Conservation (phyloP, 2,888 invertebrate genomes). For the Lasioglossum zephyrum region DNA sequence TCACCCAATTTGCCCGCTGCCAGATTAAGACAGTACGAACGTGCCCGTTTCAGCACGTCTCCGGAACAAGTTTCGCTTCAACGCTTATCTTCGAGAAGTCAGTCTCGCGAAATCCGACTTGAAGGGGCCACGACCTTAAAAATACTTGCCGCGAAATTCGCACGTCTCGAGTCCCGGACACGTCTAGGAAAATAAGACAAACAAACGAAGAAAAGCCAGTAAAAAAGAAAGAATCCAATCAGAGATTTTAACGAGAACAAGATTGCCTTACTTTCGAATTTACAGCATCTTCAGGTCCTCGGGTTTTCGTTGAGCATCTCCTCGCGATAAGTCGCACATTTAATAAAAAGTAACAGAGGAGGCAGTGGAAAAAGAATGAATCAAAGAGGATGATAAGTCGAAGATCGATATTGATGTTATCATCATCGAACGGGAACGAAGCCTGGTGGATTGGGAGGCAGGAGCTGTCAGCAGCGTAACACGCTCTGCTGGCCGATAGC, state of each 20-base stretch:
- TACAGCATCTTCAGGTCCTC: background rate
- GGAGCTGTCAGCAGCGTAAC: conserved; percentile 75
- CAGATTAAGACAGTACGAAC: conserved; percentile 33
- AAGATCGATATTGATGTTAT: conserved; percentile 74
- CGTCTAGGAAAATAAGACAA: conserved; percentile 22
- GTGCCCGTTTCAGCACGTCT: conserved; percentile 23
- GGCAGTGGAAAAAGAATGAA: conserved; percentile 45
- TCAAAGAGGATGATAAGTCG: conserved; percentile 64
- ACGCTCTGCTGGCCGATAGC: conserved; percentile 72
- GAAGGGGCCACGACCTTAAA: conserved; percentile 42
- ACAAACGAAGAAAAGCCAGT: background rate
- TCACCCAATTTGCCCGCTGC: conserved; percentile 34
- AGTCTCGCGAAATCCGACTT: conserved; percentile 13
- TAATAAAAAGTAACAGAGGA: background rate
- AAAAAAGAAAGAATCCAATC: background rate
- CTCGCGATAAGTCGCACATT: background rate
- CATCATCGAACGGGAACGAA: conserved; percentile 43
- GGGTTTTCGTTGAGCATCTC: background rate
- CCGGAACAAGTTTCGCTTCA: conserved; percentile 36
- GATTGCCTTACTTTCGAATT: background rate
- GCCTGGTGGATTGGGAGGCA: conserved; percentile 62
- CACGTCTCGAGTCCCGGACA: conserved; percentile 31
- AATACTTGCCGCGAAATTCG: conserved; percentile 52
- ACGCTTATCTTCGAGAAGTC: conserved; percentile 41
- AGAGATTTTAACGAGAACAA: background rate